A percentile compares a stretch with the other conserved stretches of the same genome.
phyloP scores from a whole-genome alignment of 2,113 vertebrate genomes.

The Megaceryle maxima region DNA sequence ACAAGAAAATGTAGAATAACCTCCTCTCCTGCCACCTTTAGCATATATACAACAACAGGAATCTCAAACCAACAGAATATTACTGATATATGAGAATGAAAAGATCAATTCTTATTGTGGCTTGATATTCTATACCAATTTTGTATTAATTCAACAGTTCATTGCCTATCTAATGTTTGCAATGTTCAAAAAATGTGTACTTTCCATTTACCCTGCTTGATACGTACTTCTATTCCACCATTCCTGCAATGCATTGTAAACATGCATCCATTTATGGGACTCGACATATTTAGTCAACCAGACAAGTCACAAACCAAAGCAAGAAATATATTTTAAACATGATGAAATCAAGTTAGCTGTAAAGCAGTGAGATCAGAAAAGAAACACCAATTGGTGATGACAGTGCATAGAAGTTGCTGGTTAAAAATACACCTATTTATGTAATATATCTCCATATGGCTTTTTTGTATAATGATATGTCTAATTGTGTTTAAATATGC shows the following conservation, averaged over 20 bases:
- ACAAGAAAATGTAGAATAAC: rapidly evolving
- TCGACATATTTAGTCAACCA: not conserved
- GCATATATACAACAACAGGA: not conserved
- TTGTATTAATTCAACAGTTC: not conserved
- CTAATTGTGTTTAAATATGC: not conserved
- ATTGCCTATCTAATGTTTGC: not conserved
- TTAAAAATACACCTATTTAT: not conserved
- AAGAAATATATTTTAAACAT: not conserved
- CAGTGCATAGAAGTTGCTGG: not conserved
- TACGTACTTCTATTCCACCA: not conserved
- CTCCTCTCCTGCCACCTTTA: not conserved
- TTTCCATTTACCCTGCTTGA: not conserved
- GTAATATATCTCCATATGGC: not conserved
- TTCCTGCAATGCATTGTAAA: not conserved
- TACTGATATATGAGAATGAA: not conserved
- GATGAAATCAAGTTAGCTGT: not conserved
- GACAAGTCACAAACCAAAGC: not conserved
- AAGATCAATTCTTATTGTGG: not conserved
- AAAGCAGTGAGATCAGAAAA: not conserved
- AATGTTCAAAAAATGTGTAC: not conserved
- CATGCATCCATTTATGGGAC: not conserved
- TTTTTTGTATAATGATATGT: not conserved
- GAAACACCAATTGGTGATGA: not conserved
- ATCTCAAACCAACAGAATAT: not conserved
- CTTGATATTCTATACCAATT: not conserved